Evolutionary conservation across 2,113 vertebrate genomes (phyloP).

Genomic region (Athene noctua): DNA sequence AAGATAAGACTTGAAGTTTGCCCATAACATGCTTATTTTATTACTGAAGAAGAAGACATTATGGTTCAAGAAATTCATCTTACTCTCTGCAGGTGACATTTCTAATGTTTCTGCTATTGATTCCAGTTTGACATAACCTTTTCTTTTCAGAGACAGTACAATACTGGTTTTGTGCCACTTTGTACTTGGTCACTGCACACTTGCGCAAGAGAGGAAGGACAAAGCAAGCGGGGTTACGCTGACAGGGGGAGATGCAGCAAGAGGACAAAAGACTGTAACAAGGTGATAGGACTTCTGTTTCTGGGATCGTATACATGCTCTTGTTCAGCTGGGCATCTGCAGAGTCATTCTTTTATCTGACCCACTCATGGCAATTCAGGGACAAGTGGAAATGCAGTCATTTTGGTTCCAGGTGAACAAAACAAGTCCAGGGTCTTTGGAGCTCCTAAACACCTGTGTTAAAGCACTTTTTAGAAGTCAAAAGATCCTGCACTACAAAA

Average conservation of each 20-base stretch:
- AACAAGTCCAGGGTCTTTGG: not conserved
- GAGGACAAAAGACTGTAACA: not conserved
- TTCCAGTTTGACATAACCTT: constrained; percentile 32
- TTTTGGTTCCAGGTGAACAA: not conserved
- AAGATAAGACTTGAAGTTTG: not conserved
- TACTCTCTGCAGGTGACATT: constrained; percentile 18
- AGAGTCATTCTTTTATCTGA: not conserved
- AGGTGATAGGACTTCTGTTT: not conserved
- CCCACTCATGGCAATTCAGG: not conserved
- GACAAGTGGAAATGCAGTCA: not conserved
- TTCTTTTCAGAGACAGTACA: not conserved
- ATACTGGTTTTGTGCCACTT: not conserved
- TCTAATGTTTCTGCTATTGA: constrained; percentile 17
- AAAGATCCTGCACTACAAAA: not conserved
- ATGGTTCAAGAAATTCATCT: constrained; percentile 27
- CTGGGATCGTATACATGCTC: not conserved
- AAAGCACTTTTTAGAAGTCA: not conserved
- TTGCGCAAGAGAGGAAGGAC: not conserved
- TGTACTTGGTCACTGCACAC: not conserved
- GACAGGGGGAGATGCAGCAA: not conserved
- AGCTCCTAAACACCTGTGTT: not conserved
- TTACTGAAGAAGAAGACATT: not conserved
- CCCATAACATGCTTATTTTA: not conserved
- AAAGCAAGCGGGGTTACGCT: not conserved
- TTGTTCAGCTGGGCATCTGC: not conserved